A percentile compares a stretch with the other conserved stretches of the same genome.
phyloP scores from a whole-genome alignment of 2,113 vertebrate species.

The Aphyosemion australe region DNA sequence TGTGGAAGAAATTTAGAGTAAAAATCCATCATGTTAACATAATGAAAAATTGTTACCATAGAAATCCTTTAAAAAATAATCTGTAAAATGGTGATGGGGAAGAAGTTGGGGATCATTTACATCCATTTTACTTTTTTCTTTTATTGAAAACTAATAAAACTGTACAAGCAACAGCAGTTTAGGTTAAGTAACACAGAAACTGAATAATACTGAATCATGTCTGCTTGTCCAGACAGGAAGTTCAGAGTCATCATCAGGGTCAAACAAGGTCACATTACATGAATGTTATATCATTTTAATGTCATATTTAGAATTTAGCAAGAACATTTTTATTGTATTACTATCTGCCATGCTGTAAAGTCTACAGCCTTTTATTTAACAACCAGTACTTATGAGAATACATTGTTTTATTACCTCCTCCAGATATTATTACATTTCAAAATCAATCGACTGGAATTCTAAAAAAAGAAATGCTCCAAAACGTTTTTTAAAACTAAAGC shows the following conservation, averaged over 20 bases:
- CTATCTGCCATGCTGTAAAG: neutral
- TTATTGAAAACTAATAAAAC: no score
- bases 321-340: neutral
- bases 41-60: no score
- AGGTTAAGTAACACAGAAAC: no score
- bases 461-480: neutral
- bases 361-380: neutral
- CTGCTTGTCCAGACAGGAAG: neutral
- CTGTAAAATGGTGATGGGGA: no score
- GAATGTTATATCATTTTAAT: neutral
- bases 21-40: no score
- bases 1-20: no score
- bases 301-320: no score
- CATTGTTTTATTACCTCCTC: neutral
- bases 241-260: neutral
- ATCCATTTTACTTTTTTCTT: no score
- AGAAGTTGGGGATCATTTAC: no score
- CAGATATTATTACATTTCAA: neutral
- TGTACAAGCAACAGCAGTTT: no score
- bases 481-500: neutral
- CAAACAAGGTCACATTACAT: neutral
- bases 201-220: no score
- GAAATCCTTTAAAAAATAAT: no score
- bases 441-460: neutral
- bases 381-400: neutral